These are phyloP conservation scores for Choloepus hoffmanni DNA, from an alignment of 2,113 vertebrate genomes.

Conservation along the genomic window DNA sequence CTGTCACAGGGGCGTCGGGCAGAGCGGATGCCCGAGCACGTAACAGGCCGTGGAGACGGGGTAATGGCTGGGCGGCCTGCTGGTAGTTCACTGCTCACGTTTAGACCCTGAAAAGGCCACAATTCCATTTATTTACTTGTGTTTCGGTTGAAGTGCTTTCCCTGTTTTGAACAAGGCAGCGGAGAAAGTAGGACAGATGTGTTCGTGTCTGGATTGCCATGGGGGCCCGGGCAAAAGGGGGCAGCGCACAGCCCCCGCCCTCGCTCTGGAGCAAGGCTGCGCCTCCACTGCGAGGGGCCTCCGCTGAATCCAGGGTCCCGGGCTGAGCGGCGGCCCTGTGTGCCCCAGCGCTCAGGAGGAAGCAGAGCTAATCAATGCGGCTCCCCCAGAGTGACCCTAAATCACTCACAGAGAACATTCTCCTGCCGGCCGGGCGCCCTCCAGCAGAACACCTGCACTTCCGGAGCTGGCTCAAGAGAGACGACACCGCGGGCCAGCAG, in stretches of 20 bases:
- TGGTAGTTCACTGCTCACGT: rapidly evolving
- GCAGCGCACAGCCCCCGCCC: rapidly evolving
- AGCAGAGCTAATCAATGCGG: background rate
- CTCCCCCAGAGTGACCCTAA: background rate
- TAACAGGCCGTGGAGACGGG: rapidly evolving
- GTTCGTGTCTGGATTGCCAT: too few species aligned
- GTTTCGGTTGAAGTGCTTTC: background rate
- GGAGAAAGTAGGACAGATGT: background rate
- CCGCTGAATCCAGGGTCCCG: too few species aligned
- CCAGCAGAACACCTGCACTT: background rate
- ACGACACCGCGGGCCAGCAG: rapidly evolving
- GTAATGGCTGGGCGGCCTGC: background rate
- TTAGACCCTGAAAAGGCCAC: background rate
- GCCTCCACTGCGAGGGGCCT: background rate
- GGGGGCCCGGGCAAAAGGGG: too few species aligned
- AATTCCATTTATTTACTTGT: too few species aligned
- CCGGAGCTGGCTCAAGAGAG: too few species aligned
- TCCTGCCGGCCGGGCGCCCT: rapidly evolving
- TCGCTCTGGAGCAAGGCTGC: background rate
- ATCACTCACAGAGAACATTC: rapidly evolving
- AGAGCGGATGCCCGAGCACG: rapidly evolving
- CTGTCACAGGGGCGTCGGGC: background rate
- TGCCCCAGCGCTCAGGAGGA: background rate
- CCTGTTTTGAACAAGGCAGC: background rate
- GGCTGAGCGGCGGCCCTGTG: too few species aligned